Evolutionary conservation across 1,140 invertebrate species (phyloP).

Genomic region (Drosophila ercepeae): DNA sequence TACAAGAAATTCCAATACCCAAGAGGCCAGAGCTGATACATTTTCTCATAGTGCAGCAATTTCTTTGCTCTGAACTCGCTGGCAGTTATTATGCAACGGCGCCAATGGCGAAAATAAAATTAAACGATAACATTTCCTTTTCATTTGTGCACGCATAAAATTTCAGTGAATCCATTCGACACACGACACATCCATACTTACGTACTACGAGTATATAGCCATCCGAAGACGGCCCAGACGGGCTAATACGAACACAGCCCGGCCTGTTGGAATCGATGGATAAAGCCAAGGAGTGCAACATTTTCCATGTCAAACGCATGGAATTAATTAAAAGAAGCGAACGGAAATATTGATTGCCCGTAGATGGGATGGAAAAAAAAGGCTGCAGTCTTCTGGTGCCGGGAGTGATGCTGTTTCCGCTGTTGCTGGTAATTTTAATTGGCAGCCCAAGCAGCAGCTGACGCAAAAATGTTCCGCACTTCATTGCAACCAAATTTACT

Average conservation of each 20-base stretch:
- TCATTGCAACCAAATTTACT: constrained; percentile 72
- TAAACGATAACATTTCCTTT: constrained; percentile 83
- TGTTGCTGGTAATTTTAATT: constrained; percentile 66
- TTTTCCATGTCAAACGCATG: constrained; percentile 57
- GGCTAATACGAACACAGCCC: constrained; percentile 19
- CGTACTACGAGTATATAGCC: no score
- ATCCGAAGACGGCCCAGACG: constrained; percentile 24
- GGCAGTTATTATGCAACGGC: constrained; percentile 66
- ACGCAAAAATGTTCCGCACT: constrained; percentile 47
- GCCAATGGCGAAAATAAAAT: constrained; percentile 82
- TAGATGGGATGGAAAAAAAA: constrained; percentile 1
- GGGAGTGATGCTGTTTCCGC: constrained; percentile 1
- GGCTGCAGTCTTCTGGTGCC: not conserved
- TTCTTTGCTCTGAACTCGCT: constrained; percentile 26
- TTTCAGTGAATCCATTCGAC: constrained; percentile 23
- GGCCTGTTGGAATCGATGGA: constrained; percentile 1
- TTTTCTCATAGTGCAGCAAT: constrained; percentile 17
- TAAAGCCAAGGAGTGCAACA: constrained; percentile 18
- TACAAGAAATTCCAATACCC: not conserved
- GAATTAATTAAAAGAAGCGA: constrained; percentile 72
- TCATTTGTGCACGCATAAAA: constrained; percentile 77
- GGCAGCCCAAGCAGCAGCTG: constrained; percentile 58
- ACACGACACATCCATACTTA: not conserved
- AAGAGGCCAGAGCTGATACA: no score
- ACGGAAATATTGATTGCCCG: constrained; percentile 71